Evolutionary conservation across 2,888 invertebrate species (phyloP).

Genomic region (Encarsia formosa): DNA sequence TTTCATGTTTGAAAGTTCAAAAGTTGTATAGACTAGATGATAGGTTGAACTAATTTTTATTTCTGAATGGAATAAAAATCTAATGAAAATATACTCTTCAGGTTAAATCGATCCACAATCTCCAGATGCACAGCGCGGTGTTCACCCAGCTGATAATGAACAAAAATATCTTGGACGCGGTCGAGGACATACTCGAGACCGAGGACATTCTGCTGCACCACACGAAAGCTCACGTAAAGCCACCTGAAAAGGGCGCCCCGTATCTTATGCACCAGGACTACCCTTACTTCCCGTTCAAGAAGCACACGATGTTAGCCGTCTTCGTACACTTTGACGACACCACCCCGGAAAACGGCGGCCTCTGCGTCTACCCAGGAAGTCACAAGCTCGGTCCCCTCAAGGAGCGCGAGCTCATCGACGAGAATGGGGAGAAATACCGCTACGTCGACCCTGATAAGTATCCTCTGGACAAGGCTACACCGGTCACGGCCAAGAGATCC

Average conservation of each 20-base stretch:
- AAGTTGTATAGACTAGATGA: too few species aligned
- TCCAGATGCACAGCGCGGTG: slow-evolving; percentile 57
- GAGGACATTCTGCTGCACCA: slow-evolving; percentile 59
- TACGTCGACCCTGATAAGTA: slow-evolving; percentile 54
- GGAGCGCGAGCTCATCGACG: slow-evolving; percentile 52
- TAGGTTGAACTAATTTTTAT: too few species aligned
- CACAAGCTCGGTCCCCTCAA: slow-evolving; percentile 58
- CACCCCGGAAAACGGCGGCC: slow-evolving; percentile 57
- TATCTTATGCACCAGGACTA: slow-evolving; percentile 63
- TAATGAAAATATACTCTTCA: slow-evolving; percentile 31
- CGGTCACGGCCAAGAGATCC: slow-evolving; percentile 55
- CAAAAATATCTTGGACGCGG: slow-evolving; percentile 54
- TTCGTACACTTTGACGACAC: slow-evolving; percentile 59
- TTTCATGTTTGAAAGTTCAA: too few species aligned
- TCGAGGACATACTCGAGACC: slow-evolving; percentile 57
- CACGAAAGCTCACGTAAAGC: slow-evolving; percentile 61
- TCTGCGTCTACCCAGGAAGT: slow-evolving; percentile 59
- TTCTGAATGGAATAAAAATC: too few species aligned
- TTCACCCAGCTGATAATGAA: slow-evolving; percentile 55
- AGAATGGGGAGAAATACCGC: slow-evolving; percentile 50
- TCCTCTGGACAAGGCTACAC: slow-evolving; percentile 54
- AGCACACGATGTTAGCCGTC: slow-evolving; percentile 58
- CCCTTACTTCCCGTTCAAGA: slow-evolving; percentile 59
- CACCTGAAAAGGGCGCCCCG: slow-evolving; percentile 58
- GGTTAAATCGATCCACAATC: slow-evolving; percentile 60